Base-by-base conservation (phyloP, 2,888 invertebrate species). In the Malthinus seriepunctatus region DNA sequence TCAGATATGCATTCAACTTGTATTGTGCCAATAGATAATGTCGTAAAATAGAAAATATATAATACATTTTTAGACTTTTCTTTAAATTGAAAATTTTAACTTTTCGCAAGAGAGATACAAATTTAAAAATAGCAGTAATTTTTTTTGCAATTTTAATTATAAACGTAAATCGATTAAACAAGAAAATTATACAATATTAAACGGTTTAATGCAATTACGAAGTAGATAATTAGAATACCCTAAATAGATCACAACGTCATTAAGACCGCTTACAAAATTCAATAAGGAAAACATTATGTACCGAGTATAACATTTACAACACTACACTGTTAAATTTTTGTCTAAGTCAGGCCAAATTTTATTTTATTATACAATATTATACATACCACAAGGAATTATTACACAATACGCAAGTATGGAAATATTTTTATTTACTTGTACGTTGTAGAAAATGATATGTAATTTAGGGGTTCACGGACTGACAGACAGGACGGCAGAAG, bases 21-120 rank as follows among this genome's bases (percentile, higher is more conserved):
- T 69, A 72, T 73, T 73, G 72, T 73, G 58, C 62, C 49, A 66
- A 62, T 62, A 67, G 73, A 73, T 74, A 73, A 74, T 70, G 73
- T 73, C 71, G 65, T 70, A 65, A 64, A 56, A 66, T 67, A 64
- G 70, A 67, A 67, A 23, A 23, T 23, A 71, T 66, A 71, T 71
- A 73, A 72, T 71, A 69, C 67, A 69, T 69, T 69, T 42, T 69
- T 67, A 57, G 64, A 64, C 63, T 65, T 66, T 60, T 56, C 64
- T 55, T n/a, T 56, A 57, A 62, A 58, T 56, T 56, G 49, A 57
- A n/a, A n/a, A 58, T 56, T 60, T 55, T 34, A 45, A 51, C 39
- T 11, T 49, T 49, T 37, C 23, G 31, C 49, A 39, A 48, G 44
- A 56, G 32, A 44, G 50, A 34, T 48, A 49, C 32, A 48, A 55